These are phyloP conservation scores for Archaeoteleia sp. DNA, from an alignment of 2,888 invertebrate genomes.

Conservation along the genomic window DNA sequence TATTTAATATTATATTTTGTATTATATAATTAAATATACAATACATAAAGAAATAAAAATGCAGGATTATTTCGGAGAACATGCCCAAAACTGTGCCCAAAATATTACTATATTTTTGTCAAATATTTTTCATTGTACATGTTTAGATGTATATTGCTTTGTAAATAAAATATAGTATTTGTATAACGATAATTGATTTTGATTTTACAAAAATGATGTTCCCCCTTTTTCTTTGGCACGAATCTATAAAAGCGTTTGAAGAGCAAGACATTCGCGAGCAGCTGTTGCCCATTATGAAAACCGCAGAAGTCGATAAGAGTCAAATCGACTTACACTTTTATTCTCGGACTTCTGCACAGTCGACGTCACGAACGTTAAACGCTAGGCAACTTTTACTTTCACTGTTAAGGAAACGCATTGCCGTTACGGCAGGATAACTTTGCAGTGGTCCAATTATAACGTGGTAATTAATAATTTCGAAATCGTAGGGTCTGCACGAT, in stretches of 20 bases:
- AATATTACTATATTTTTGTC: too few species aligned
- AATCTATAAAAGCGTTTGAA: slow-evolving; percentile 17
- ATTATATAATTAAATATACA: too few species aligned
- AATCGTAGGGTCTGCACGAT: slow-evolving; percentile 44
- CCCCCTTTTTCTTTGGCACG: neutral
- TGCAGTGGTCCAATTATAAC: slow-evolving; percentile 67
- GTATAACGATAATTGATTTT: too few species aligned
- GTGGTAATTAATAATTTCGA: slow-evolving; percentile 66
- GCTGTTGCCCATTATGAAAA: slow-evolving; percentile 46
- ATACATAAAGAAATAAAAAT: too few species aligned
- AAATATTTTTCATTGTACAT: too few species aligned
- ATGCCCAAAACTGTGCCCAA: too few species aligned
- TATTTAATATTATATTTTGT: too few species aligned
- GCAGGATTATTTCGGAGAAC: too few species aligned
- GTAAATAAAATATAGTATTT: too few species aligned
- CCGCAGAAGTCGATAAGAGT: slow-evolving; percentile 47
- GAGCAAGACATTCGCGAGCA: slow-evolving; percentile 31
- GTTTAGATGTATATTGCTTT: too few species aligned
- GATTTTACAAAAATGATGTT: too few species aligned
- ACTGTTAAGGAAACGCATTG: slow-evolving; percentile 62
- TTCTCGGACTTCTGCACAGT: slow-evolving; percentile 35
- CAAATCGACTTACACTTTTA: slow-evolving; percentile 51
- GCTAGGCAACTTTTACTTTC: slow-evolving; percentile 64
- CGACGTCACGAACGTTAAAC: slow-evolving; percentile 48
- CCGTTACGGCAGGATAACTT: slow-evolving; percentile 68